Percentiles rank a stretch among this genome's conserved stretches.
phyloP scores from a whole-genome alignment of 2,113 vertebrate species.

The Brachypodius melanocephalos region DNA sequence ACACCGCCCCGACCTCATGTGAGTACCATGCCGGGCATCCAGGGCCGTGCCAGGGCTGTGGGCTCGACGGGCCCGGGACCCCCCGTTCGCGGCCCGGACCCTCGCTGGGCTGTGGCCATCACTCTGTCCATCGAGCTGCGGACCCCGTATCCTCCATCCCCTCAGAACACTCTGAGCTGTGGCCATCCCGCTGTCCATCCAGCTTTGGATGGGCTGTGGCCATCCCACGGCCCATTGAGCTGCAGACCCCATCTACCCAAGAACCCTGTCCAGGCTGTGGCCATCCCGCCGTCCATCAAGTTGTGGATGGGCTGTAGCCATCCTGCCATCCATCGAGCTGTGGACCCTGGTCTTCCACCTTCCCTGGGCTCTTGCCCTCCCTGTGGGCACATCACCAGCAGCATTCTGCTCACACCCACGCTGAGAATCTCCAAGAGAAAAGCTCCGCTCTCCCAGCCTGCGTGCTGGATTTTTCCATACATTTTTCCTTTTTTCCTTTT shows the following conservation, averaged over 20 bases:
- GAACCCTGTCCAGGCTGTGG: neutral
- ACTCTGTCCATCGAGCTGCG: neutral
- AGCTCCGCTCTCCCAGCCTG: neutral
- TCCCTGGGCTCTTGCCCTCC: accelerated
- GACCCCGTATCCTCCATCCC: neutral
- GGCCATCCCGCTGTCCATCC: accelerated
- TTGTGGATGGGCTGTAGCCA: neutral
- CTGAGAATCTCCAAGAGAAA: neutral
- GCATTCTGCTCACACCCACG: neutral
- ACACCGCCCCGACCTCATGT: constrained; percentile 93
- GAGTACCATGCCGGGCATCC: constrained; percentile 64
- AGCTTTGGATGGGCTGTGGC: neutral
- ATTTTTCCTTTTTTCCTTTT: neutral
- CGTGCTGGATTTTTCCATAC: accelerated
- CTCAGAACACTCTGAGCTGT: neutral
- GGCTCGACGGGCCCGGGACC: neutral
- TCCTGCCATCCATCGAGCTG: accelerated
- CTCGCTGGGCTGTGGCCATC: neutral
- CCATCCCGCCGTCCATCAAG: accelerated
- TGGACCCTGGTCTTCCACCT: accelerated
- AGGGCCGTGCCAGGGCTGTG: neutral
- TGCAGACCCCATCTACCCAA: neutral
- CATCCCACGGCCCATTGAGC: accelerated
- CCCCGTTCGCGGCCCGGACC: accelerated
- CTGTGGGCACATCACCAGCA: neutral